A percentile compares a stretch with the other conserved stretches of the same genome.
Evolutionary conservation across 2,113 vertebrate genomes (phyloP).

Genomic region (Neodontobutis hainanensis): DNA sequence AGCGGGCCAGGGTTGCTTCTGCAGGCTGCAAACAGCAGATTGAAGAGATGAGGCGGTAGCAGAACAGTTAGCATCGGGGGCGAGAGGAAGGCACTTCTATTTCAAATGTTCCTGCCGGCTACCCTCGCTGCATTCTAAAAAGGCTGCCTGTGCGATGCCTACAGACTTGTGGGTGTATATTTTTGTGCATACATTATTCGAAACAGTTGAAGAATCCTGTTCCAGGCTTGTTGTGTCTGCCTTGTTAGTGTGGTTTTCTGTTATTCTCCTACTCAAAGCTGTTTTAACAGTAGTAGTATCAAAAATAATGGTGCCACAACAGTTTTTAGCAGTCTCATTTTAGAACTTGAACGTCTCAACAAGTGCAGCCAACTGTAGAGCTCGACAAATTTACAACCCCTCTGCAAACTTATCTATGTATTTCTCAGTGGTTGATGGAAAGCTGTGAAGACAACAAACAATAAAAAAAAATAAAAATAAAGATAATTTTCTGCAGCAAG

Average conservation of each 20-base stretch:
- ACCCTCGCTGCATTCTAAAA: conserved; percentile 29
- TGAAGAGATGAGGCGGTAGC: conserved; percentile 50
- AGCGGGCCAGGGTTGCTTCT: conserved; percentile 38
- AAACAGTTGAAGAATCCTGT: not conserved
- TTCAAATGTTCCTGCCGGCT: conserved; percentile 47
- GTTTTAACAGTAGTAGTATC: conserved; percentile 2
- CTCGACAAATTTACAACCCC: not conserved
- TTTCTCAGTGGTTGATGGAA: not conserved
- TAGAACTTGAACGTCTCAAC: not conserved
- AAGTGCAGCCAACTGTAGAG: not conserved
- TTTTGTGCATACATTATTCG: conserved; percentile 1
- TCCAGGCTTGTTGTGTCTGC: not conserved
- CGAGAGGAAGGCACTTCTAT: conserved; percentile 30
- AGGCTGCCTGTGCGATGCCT: not conserved
- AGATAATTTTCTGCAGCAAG: too few relatives aligned
- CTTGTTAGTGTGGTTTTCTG: not conserved
- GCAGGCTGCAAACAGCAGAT: conserved; percentile 51
- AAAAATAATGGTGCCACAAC: not conserved
- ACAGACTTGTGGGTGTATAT: not conserved
- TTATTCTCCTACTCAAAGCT: not conserved
- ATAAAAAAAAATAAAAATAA: too few relatives aligned
- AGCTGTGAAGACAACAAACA: too few relatives aligned
- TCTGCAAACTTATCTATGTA: not conserved
- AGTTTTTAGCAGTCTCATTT: not conserved
- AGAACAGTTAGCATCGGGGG: conserved; percentile 38